phyloP scores from a whole-genome alignment of 2,113 vertebrate genomes.

The Sebastes fasciatus region DNA sequence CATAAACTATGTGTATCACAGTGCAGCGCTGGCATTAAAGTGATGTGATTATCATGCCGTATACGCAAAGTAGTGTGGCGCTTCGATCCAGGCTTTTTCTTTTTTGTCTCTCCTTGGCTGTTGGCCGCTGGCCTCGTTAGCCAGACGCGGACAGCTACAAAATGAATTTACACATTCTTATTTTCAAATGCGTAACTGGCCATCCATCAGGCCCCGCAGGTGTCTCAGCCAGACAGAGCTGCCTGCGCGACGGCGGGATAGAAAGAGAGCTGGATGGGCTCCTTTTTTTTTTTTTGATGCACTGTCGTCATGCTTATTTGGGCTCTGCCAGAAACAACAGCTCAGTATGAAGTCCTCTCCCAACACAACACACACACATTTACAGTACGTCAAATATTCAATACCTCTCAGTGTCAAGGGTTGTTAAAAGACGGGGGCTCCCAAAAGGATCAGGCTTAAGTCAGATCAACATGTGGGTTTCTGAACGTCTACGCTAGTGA shows the following conservation, averaged over 20 bases:
- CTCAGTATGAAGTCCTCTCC: conserved; percentile 48
- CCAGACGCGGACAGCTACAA: conserved; percentile 53
- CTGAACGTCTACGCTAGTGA: conserved; percentile 11
- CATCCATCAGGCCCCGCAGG: conserved; percentile 56
- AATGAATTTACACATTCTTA: conserved; percentile 67
- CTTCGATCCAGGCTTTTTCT: background rate
- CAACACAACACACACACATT: conserved; percentile 3
- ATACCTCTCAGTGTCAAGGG: conserved; percentile 31
- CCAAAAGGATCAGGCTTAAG: conserved; percentile 10
- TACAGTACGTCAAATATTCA: background rate
- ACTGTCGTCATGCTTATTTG: conserved; percentile 59
- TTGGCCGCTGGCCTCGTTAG: conserved; percentile 41
- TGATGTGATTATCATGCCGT: background rate
- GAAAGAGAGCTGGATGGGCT: conserved; percentile 54
- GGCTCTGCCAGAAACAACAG: conserved; percentile 72
- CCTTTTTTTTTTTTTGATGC: conserved; percentile 11
- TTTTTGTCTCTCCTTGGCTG: conserved; percentile 33
- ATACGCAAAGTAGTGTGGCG: conserved; percentile 9
- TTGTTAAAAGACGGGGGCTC: conserved; percentile 18
- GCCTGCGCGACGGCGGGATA: conserved; percentile 34
- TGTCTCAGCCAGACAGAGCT: conserved; percentile 60
- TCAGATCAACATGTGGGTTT: conserved; percentile 11
- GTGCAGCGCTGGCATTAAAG: background rate
- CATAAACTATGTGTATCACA: background rate
- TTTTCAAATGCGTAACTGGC: conserved; percentile 54